Conservation (phyloP, 2,113 vertebrate species). For the Archocentrus centrarchus region DNA sequence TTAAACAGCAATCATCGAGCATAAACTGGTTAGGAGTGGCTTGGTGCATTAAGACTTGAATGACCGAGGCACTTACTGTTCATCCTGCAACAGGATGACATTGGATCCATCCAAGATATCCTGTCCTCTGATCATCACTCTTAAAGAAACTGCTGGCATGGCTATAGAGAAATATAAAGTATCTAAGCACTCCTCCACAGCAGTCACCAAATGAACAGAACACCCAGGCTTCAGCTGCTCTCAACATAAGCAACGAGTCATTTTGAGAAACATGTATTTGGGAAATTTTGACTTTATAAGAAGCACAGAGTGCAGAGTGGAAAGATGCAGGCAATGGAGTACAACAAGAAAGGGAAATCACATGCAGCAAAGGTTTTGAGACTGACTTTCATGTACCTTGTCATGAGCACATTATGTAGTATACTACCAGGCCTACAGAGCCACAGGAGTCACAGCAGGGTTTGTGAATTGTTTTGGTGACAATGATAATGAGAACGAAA, state of each 20-base stretch:
- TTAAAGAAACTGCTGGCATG: slow-evolving; percentile 55
- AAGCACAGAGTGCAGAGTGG: background rate
- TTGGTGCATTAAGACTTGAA: slow-evolving; percentile 44
- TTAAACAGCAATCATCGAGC: slow-evolving; percentile 61
- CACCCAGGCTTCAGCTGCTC: slow-evolving; percentile 9
- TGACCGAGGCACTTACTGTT: slow-evolving; percentile 17
- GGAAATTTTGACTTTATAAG: slow-evolving; percentile 5
- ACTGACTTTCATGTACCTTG: slow-evolving; percentile 34
- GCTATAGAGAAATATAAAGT: slow-evolving; percentile 33
- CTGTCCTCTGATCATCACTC: slow-evolving; percentile 6
- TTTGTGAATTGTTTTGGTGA: slow-evolving; percentile 46
- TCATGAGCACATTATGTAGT: slow-evolving; percentile 29
- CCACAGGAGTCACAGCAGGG: slow-evolving; percentile 29
- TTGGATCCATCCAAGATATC: slow-evolving; percentile 9
- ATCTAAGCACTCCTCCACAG: slow-evolving; percentile 50
- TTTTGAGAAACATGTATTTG: background rate
- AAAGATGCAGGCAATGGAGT: background rate
- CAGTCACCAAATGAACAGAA: slow-evolving; percentile 48
- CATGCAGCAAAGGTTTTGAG: slow-evolving; percentile 20
- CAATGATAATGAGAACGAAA: slow-evolving; percentile 58
- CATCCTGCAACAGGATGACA: slow-evolving; percentile 17
- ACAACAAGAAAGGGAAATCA: slow-evolving; percentile 28
- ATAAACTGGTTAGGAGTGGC: slow-evolving; percentile 33
- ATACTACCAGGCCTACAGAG: slow-evolving; percentile 27
- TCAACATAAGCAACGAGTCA: slow-evolving; percentile 14